These are phyloP conservation scores for Heliconius hewitsoni DNA, from an alignment of 1,140 invertebrate species.

Conservation along the genomic window DNA sequence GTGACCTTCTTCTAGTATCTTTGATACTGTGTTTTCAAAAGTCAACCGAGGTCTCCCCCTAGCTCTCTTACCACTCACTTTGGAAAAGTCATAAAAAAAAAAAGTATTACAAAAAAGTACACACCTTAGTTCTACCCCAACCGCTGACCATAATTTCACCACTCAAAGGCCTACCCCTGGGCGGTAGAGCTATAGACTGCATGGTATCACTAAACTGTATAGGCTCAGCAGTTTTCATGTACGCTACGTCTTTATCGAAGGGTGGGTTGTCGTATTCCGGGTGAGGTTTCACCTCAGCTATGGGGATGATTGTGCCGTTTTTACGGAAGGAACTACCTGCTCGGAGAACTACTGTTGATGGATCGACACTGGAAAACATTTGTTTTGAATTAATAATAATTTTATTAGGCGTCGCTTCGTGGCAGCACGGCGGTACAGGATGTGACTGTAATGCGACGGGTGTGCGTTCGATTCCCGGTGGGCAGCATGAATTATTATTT, in stretches of 20 bases:
- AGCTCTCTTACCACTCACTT: too few relatives aligned
- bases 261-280: constrained; percentile 74
- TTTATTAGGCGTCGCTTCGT: too few relatives aligned
- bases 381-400: not conserved
- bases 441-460: not conserved
- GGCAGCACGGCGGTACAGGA: too few relatives aligned
- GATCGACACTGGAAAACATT: constrained; percentile 60
- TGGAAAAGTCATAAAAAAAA: too few relatives aligned
- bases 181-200: constrained; percentile 55
- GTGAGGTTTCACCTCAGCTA: constrained; percentile 72
- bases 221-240: constrained; percentile 73
- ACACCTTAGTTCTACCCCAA: constrained; percentile 63
- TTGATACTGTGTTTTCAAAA: too few relatives aligned
- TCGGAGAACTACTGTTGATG: constrained; percentile 65
- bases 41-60: too few relatives aligned
- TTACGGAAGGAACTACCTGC: constrained; percentile 68
- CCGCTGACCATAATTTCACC: constrained; percentile 59
- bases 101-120: not conserved
- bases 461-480: not conserved
- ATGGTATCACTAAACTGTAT: constrained; percentile 60
- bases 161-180: constrained; percentile 41
- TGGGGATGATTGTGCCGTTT: constrained; percentile 70
- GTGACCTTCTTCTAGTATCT: too few relatives aligned
- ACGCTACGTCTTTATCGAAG: constrained; percentile 83
- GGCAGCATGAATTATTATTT: not conserved